Conservation (phyloP, 2,797 vertebrate species). For the Pristis pectinata region DNA sequence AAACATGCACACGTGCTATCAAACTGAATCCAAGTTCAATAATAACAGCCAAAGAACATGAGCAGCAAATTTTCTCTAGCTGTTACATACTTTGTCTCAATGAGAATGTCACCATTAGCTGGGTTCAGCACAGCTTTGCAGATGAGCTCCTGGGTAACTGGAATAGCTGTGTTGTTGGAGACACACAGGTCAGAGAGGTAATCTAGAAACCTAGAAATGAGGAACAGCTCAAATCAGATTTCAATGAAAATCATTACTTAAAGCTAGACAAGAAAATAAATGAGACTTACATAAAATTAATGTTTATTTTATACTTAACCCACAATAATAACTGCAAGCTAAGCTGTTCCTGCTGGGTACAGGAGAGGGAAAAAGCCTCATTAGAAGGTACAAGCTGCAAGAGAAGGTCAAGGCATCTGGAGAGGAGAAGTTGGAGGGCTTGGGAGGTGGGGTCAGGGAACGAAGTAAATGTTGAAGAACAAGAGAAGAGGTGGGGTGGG, state of each 20-base stretch:
- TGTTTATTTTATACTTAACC: not conserved
- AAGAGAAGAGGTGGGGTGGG: too few relatives aligned
- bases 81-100: slow-evolving; percentile 86
- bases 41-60: not conserved
- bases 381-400: too few relatives aligned
- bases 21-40: not conserved
- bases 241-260: not conserved
- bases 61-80: not conserved
- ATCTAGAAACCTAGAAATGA: slow-evolving; percentile 81
- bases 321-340: not conserved
- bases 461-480: not conserved
- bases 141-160: slow-evolving; percentile 95
- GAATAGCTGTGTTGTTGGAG: slow-evolving; percentile 97
- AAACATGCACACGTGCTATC: not conserved
- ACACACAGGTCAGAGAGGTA: slow-evolving; percentile 96
- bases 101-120: slow-evolving; percentile 88
- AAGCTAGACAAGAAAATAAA: not conserved
- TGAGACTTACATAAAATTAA: not conserved
- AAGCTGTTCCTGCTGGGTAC: not conserved
- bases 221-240: not conserved
- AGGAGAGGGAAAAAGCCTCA: not conserved
- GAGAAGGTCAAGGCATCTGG: too few relatives aligned
- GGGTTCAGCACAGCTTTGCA: slow-evolving; percentile 93
- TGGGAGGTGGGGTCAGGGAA: too few relatives aligned
- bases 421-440: not conserved